Evolutionary conservation across 2,113 vertebrate species (phyloP).

Genomic region (Platichthys flesus): DNA sequence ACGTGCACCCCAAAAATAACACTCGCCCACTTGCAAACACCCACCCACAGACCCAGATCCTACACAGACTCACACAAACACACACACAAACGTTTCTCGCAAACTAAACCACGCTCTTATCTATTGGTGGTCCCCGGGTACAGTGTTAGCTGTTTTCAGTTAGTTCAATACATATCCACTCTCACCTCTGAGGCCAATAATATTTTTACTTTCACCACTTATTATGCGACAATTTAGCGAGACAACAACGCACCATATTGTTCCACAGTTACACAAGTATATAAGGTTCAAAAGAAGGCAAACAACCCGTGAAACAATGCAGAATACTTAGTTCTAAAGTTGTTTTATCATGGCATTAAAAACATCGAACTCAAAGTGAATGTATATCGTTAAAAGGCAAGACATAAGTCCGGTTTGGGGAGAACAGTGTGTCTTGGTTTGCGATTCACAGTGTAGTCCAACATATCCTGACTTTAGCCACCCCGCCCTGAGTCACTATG

Average conservation of each 20-base stretch:
- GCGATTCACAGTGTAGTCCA: neutral
- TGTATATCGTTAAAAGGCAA: too few relatives aligned
- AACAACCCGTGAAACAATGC: neutral
- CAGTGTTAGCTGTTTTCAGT: conserved; percentile 38
- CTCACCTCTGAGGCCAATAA: conserved; percentile 44
- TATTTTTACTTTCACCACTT: conserved; percentile 29
- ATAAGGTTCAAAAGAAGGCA: neutral
- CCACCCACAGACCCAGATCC: conserved; percentile 45
- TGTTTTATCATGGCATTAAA: too few relatives aligned
- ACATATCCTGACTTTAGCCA: neutral
- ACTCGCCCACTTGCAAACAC: conserved; percentile 38
- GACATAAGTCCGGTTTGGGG: too few relatives aligned
- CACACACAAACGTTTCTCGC: conserved; percentile 40
- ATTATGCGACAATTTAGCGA: conserved; percentile 16
- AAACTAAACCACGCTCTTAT: conserved; percentile 51
- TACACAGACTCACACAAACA: conserved; percentile 8
- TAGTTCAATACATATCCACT: conserved; percentile 49
- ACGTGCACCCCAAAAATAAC: conserved; percentile 60
- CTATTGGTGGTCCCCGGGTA: conserved; percentile 38
- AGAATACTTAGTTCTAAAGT: neutral
- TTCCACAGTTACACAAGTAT: neutral
- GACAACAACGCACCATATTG: conserved; percentile 2
- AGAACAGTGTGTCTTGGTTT: too few relatives aligned
- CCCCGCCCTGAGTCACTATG: neutral
- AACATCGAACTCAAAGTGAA: too few relatives aligned